phyloP scores from a whole-genome alignment of 2,888 invertebrate genomes.

The Caenorhabditis angaria region DNA sequence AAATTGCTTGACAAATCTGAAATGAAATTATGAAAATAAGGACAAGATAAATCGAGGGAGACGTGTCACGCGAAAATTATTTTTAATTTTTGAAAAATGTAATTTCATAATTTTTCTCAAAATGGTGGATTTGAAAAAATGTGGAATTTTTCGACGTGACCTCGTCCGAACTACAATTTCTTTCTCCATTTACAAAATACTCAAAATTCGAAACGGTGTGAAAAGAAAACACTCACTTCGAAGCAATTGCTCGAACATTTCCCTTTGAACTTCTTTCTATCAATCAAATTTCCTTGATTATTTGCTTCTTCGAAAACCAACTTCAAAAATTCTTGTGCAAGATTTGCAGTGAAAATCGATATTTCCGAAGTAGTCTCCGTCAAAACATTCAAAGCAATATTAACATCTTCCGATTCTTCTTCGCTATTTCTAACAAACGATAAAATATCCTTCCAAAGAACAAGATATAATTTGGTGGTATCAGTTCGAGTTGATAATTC shows the following conservation, averaged over 20 bases:
- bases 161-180: too few relatives aligned
- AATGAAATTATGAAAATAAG: neutral
- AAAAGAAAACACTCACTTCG: neutral
- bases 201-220: too few relatives aligned
- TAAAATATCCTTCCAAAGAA: slow-evolving; percentile 56
- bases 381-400: slow-evolving; percentile 14
- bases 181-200: too few relatives aligned
- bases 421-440: slow-evolving; percentile 23
- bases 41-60: neutral
- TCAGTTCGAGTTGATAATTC: slow-evolving; percentile 48
- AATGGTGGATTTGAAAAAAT: too few relatives aligned
- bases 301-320: slow-evolving; percentile 24
- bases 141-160: too few relatives aligned
- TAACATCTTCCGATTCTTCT: slow-evolving; percentile 11
- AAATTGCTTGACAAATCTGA: slow-evolving; percentile 27
- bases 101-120: too few relatives aligned
- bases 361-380: slow-evolving; percentile 20
- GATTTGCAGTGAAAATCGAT: slow-evolving; percentile 8
- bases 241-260: slow-evolving; percentile 21
- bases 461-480: slow-evolving; percentile 48
- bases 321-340: slow-evolving; percentile 15
- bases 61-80: too few relatives aligned
- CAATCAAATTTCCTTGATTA: slow-evolving; percentile 10
- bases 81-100: slow-evolving; percentile 7
- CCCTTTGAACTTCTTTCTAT: slow-evolving; percentile 23